A percentile compares a stretch with the other conserved stretches of the same genome.
Evolutionary conservation across 2,797 vertebrate species (phyloP).

Genomic region (Moxostoma hubbsi): DNA sequence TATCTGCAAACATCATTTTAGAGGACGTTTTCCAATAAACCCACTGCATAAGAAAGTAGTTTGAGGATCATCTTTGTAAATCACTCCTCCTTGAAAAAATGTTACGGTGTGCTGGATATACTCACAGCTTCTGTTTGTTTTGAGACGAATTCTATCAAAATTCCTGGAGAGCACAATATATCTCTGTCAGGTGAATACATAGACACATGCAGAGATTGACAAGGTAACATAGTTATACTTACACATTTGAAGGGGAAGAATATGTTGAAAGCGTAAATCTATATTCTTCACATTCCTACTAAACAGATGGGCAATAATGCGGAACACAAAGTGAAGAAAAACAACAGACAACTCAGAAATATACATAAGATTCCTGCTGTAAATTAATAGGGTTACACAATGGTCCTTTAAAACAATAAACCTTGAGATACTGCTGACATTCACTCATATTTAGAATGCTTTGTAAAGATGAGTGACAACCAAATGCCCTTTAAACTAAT

Average conservation of each 20-base stretch:
- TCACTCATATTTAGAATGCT: conserved; percentile 59
- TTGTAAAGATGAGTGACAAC: conserved; percentile 71
- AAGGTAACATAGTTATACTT: conserved; percentile 20
- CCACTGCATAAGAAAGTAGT: conserved; percentile 9
- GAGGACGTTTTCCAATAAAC: conserved; percentile 7
- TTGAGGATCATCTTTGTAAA: conserved; percentile 38
- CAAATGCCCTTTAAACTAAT: conserved; percentile 77
- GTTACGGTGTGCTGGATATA: conserved; percentile 33
- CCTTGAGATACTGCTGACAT: conserved; percentile 43
- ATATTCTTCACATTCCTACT: background rate
- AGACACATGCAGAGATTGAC: conserved; percentile 10
- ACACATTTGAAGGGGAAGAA: background rate
- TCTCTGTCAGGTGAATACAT: conserved; percentile 21
- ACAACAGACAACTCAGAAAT: background rate
- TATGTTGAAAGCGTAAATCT: conserved; percentile 18
- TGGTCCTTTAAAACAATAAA: conserved; percentile 15
- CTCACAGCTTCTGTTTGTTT: conserved; percentile 45
- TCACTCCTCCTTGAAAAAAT: conserved; percentile 34
- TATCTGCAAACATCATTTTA: conserved; percentile 34
- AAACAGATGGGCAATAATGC: conserved; percentile 15
- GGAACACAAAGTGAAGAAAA: background rate
- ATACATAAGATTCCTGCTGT: background rate
- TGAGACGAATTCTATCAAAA: conserved; percentile 38
- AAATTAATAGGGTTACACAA: background rate
- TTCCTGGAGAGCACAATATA: conserved; percentile 30